A percentile compares a stretch with the other conserved stretches of the same genome.
phyloP scores from a whole-genome alignment of 2,888 invertebrate species.

The Ophioninae sp. region DNA sequence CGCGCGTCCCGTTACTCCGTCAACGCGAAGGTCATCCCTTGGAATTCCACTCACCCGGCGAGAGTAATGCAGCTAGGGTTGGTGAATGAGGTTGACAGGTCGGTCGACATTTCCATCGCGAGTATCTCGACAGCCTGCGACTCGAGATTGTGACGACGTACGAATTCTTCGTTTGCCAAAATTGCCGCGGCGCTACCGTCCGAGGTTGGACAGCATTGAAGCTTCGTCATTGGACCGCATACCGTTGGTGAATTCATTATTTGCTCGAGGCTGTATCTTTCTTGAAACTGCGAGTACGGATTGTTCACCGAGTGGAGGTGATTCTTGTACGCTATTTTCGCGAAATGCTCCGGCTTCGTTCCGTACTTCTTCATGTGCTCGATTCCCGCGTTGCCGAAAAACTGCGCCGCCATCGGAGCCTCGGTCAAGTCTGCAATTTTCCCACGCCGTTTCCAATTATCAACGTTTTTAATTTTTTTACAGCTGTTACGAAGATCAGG shows the following conservation, averaged over 20 bases:
- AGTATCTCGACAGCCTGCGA: conserved; percentile 96
- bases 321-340: conserved; percentile 98
- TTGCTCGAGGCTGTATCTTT: conserved; percentile 95
- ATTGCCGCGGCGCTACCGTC: conserved; percentile 98
- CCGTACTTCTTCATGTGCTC: conserved; percentile 99
- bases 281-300: conserved; percentile 97
- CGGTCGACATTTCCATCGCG: conserved; percentile 98
- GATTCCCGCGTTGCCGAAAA: conserved; percentile 97
- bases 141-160: conserved; percentile 90
- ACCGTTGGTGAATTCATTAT: conserved; percentile 93
- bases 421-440: conserved; percentile 83
- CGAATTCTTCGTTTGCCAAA: conserved; percentile 95
- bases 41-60: conserved; percentile 79
- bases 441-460: too few relatives aligned
- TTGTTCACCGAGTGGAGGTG: conserved; percentile 98
- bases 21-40: background rate
- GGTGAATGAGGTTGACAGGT: conserved; percentile 91
- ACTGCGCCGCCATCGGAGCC: conserved; percentile 95
- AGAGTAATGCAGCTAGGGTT: conserved; percentile 91
- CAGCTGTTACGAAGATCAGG: background rate
- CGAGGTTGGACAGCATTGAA: conserved; percentile 99
- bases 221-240: conserved; percentile 95
- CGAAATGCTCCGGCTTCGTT: conserved; percentile 95
- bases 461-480: background rate
- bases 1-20: background rate